phyloP scores from a whole-genome alignment of 2,113 vertebrate genomes.

The Gavia stellata region DNA sequence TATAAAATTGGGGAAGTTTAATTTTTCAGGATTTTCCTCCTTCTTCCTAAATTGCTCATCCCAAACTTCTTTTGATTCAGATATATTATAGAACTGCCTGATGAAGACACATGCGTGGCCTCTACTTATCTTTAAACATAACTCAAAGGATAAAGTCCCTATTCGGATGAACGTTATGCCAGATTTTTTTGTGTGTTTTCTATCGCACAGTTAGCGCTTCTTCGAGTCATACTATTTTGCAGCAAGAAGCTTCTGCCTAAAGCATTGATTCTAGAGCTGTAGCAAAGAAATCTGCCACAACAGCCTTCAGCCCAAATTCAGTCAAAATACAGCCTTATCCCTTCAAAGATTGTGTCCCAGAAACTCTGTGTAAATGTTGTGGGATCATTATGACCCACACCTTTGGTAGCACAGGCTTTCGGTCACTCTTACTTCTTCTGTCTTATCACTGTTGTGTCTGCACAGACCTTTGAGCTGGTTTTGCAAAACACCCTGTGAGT shows the following conservation, averaged over 20 bases:
- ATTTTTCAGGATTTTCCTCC: not conserved
- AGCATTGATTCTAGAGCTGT: not conserved
- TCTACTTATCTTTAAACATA: not conserved
- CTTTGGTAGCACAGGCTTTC: not conserved
- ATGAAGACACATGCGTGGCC: not conserved
- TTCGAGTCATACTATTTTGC: not conserved
- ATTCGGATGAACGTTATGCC: not conserved
- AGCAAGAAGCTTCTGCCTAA: not conserved
- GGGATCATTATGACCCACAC: not conserved
- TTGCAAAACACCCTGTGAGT: not conserved
- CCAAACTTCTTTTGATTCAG: not conserved
- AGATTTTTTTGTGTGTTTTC: not conserved
- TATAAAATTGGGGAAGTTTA: not conserved
- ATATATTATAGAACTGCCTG: not conserved
- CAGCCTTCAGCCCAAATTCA: not conserved
- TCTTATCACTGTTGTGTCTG: conserved; percentile 44
- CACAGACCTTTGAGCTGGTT: not conserved
- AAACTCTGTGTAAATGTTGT: not conserved
- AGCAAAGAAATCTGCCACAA: not conserved
- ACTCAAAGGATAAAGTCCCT: not conserved
- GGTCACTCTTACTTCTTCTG: not conserved
- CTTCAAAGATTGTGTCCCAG: not conserved
- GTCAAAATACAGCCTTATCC: conserved; percentile 4
- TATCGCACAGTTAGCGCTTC: not conserved
- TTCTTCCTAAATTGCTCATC: not conserved